Evolutionary conservation across 2,888 invertebrate species (phyloP).

Genomic region (Tillus elongatus): DNA sequence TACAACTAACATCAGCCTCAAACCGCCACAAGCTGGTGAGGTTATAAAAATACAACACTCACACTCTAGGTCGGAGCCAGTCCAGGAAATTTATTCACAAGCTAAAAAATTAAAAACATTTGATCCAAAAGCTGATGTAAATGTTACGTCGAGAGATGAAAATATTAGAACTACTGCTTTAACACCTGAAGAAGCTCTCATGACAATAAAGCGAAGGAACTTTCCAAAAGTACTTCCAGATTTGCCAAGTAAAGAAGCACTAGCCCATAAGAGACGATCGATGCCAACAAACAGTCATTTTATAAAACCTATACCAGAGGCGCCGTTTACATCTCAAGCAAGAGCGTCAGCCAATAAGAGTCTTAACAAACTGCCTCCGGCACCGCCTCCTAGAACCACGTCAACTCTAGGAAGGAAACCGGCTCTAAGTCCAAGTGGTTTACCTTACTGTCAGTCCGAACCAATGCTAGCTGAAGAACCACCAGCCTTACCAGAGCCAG

Average conservation of each 20-base stretch:
- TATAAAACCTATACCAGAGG: slow-evolving; percentile 32
- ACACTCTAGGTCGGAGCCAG: slow-evolving; percentile 61
- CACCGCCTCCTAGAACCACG: slow-evolving; percentile 67
- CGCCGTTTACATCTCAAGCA: slow-evolving; percentile 16
- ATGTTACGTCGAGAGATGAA: slow-evolving; percentile 66
- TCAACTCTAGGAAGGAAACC: slow-evolving; percentile 55
- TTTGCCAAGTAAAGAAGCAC: slow-evolving; percentile 44
- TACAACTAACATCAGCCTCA: slow-evolving; percentile 35
- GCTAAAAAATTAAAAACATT: slow-evolving; percentile 37
- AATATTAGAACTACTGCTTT: slow-evolving; percentile 40
- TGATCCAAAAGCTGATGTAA: slow-evolving; percentile 50
- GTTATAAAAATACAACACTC: slow-evolving; percentile 51
- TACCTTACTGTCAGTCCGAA: slow-evolving; percentile 42
- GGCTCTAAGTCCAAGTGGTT: slow-evolving; percentile 15
- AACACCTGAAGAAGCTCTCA: slow-evolving; percentile 61
- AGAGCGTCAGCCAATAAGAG: slow-evolving; percentile 13
- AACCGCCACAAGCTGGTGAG: slow-evolving; percentile 24
- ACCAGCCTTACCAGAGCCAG: slow-evolving; percentile 42
- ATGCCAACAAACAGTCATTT: slow-evolving; percentile 48
- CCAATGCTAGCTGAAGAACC: slow-evolving; percentile 45
- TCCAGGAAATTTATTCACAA: slow-evolving; percentile 44
- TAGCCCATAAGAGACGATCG: slow-evolving; percentile 50
- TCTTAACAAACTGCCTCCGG: slow-evolving; percentile 48
- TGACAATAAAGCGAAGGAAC: slow-evolving; percentile 65
- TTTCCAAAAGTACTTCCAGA: slow-evolving; percentile 83